Evolutionary conservation across 2,888 invertebrate species (phyloP), one percentile per base, ranked within the genome.

Genomic region (Aleiodes testaceus): DNA sequence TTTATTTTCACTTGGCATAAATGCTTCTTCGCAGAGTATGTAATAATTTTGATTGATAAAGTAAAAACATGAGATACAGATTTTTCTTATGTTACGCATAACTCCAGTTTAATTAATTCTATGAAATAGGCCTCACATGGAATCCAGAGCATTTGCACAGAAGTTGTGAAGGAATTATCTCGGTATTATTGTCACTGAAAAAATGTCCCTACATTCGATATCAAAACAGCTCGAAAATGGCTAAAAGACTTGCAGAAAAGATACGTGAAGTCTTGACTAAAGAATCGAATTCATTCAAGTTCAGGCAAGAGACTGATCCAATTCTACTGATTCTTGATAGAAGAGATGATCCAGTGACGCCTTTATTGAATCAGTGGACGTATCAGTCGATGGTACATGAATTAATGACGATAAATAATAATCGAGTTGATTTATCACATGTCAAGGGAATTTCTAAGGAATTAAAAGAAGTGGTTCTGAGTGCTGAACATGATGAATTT

Each of bases 341-440:
- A 77, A 90, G 96, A 79, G 96, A 96, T 85, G 99, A 99, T 88
- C 95, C 98, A 0, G 94, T 99, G 6, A 98, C 99, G 0, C 99
- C 99, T 0, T 88, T 99, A 69, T 88, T 99, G 36, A 97, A 96
- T 88, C 91, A 97, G 91, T 99, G 99, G 99, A 99, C 99, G 0
- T 99, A 99, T 89, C 99, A 99, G 88, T 99, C 99, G 1, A 99
- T 99, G 99, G 97, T 99, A 9, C 99, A 99, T 88, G 99, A 99
- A 88, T 88, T 99, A 66, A 88, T 99, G 50, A 93, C 93, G 0
- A 97, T 99, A 77, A 93, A 93, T 82, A 86, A 86, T 18, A 85
- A 86, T 73, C 92, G 98, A 71, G 98, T 99, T 26, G 96, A 94
- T 86, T 91, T 99, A 74, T 93, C 95, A 0, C 91, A 93, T 77